These are phyloP conservation scores for Odontocolon sp. DNA, from an alignment of 2,888 invertebrate species.

Conservation along the genomic window DNA sequence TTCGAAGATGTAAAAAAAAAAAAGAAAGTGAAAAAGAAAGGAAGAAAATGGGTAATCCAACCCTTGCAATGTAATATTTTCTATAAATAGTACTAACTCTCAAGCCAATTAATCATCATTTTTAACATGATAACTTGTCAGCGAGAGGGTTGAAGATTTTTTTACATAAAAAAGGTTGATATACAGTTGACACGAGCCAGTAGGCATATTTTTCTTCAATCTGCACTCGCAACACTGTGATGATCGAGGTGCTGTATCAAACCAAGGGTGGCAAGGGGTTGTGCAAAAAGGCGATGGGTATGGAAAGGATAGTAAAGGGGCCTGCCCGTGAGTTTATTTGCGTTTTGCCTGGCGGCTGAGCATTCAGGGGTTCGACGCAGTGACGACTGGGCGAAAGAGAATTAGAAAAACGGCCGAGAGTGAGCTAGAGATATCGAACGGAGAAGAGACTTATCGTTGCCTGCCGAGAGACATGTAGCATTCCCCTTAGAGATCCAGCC, in stretches of 20 bases:
- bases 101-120: too few relatives aligned
- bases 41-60: too few relatives aligned
- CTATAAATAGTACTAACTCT: too few relatives aligned
- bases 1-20: slow-evolving; percentile 1
- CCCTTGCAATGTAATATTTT: too few relatives aligned
- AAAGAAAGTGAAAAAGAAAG: too few relatives aligned
- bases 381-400: slow-evolving; percentile 57
- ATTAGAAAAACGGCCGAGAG: slow-evolving; percentile 61
- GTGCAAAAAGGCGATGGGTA: slow-evolving; percentile 30
- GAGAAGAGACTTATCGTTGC: slow-evolving; percentile 66
- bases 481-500: slow-evolving; percentile 55
- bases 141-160: not conserved
- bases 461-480: slow-evolving; percentile 31
- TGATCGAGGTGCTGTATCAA: slow-evolving; percentile 25
- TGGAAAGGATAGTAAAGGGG: slow-evolving; percentile 46
- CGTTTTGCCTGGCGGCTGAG: slow-evolving; percentile 79
- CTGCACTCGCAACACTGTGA: slow-evolving; percentile 58
- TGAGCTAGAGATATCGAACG: slow-evolving; percentile 55
- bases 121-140: too few relatives aligned
- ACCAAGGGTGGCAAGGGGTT: slow-evolving; percentile 33
- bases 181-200: slow-evolving; percentile 47
- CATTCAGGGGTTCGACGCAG: slow-evolving; percentile 72
- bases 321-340: slow-evolving; percentile 75
- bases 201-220: slow-evolving; percentile 76
- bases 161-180: slow-evolving; percentile 13